Percentiles rank a stretch among this genome's conserved stretches.
Evolutionary conservation across 35 echinoderm and acorn worm species (phyloP).

Genomic region (Patiria miniata): DNA sequence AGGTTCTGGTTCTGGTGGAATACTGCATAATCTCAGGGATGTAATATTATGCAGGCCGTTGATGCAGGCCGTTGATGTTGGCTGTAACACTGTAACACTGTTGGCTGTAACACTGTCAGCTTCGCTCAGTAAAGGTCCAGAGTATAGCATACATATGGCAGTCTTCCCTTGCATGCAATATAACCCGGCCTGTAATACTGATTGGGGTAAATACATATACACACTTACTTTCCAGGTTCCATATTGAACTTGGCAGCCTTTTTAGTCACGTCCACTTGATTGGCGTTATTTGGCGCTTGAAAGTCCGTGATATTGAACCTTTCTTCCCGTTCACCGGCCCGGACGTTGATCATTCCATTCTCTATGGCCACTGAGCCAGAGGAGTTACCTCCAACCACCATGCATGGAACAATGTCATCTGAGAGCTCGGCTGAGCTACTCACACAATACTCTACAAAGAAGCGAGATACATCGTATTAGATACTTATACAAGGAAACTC

Average conservation of each 20-base stretch:
- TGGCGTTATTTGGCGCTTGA: not conserved
- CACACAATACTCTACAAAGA: conserved; percentile 42
- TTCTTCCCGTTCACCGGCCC: not conserved
- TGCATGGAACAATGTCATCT: conserved; percentile 49
- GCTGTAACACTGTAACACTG: no score
- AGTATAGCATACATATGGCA: not conserved
- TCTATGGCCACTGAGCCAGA: conserved; percentile 29
- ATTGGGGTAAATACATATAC: not conserved
- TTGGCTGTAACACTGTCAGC: not conserved
- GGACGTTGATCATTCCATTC: not conserved
- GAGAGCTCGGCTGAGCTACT: conserved; percentile 8
- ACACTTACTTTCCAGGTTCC: conserved; percentile 62
- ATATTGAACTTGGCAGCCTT: conserved; percentile 26
- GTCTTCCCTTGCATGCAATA: not conserved
- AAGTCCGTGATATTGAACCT: conserved; percentile 28
- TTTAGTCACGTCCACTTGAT: not conserved
- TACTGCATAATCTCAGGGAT: no score
- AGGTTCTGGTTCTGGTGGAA: no score
- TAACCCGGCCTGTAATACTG: not conserved
- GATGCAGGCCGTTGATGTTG: not conserved
- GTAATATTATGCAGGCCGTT: no score
- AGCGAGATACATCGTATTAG: not conserved
- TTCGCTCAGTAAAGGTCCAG: not conserved
- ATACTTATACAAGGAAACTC: not conserved
- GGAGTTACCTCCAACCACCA: conserved; percentile 15